Percentiles rank a stretch among this genome's conserved stretches.
Evolutionary conservation across 2,888 invertebrate genomes (phyloP).

Genomic region (Fabriciana adippe): DNA sequence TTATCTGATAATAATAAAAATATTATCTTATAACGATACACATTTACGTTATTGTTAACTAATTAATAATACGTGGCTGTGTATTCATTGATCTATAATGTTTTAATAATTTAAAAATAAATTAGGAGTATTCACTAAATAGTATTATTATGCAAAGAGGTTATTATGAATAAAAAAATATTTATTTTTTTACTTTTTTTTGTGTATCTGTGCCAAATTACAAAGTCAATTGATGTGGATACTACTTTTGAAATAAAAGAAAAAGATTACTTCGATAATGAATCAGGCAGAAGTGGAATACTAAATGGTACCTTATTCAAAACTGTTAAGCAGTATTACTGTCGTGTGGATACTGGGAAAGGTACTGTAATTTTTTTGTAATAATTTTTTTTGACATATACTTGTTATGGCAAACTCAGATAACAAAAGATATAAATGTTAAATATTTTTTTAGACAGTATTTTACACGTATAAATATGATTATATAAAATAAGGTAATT

Average conservation of each 20-base stretch:
- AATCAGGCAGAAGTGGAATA: slow-evolving; percentile 5
- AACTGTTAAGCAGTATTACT: slow-evolving; percentile 53
- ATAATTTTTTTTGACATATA: no score
- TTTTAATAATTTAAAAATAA: no score
- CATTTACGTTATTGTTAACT: slow-evolving; percentile 8
- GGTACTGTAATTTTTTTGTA: slow-evolving; percentile 39
- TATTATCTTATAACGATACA: slow-evolving; percentile 19
- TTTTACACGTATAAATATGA: no score
- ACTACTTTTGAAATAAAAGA: slow-evolving; percentile 21
- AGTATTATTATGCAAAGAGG: slow-evolving; percentile 8
- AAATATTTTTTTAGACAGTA: no score
- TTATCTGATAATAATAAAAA: slow-evolving; percentile 19
- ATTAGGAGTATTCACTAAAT: no score
- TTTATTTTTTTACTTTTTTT: slow-evolving; percentile 27
- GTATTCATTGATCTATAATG: background rate
- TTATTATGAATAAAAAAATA: slow-evolving; percentile 36
- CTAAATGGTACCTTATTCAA: slow-evolving; percentile 47
- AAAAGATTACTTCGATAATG: slow-evolving; percentile 3
- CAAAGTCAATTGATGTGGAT: slow-evolving; percentile 11
- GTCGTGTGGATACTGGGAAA: slow-evolving; percentile 40
- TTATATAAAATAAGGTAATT: no score
- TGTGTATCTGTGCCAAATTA: slow-evolving; percentile 23
- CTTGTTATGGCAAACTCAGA: no score
- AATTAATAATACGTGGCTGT: slow-evolving; percentile 14
- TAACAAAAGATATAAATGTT: no score